phyloP scores from a whole-genome alignment of 2,888 invertebrate species.

The Pasiphila rectangulata region DNA sequence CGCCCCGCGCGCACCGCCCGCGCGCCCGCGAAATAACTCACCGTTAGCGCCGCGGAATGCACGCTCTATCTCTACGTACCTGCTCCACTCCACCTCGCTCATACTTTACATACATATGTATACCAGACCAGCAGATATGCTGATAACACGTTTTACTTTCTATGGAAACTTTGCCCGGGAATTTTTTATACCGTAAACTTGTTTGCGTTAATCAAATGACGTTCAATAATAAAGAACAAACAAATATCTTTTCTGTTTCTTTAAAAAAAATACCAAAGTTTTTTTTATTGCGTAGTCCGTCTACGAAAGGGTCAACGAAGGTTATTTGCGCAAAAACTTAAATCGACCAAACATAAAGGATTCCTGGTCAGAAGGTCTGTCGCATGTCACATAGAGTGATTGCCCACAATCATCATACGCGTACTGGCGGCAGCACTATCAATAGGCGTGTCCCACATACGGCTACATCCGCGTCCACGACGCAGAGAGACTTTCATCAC shows the following conservation, averaged over 20 bases:
- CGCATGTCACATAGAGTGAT: constrained; percentile 1
- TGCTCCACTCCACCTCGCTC: constrained; percentile 32
- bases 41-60: constrained; percentile 77
- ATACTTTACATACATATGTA: constrained; percentile 22
- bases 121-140: constrained; percentile 27
- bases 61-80: constrained; percentile 68
- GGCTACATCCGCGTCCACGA: constrained; percentile 44
- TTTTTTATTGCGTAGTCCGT: constrained; percentile 18
- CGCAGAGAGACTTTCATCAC: constrained; percentile 61
- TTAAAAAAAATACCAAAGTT: too few species aligned
- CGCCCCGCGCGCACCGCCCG: constrained; percentile 18
- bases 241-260: too few species aligned
- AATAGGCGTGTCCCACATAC: constrained; percentile 68
- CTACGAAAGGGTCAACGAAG: constrained; percentile 23
- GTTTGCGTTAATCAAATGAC: constrained; percentile 17
- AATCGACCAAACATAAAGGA: too few species aligned
- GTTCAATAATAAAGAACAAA: too few species aligned
- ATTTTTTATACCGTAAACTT: constrained; percentile 15
- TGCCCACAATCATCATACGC: constrained; percentile 17
- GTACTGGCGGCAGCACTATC: constrained; percentile 49
- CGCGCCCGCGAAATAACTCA: constrained; percentile 73
- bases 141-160: constrained; percentile 29
- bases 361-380: too few species aligned
- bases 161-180: constrained; percentile 26
- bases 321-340: too few species aligned